Conservation (phyloP, 2,888 invertebrate genomes). For the Timandra comae region DNA sequence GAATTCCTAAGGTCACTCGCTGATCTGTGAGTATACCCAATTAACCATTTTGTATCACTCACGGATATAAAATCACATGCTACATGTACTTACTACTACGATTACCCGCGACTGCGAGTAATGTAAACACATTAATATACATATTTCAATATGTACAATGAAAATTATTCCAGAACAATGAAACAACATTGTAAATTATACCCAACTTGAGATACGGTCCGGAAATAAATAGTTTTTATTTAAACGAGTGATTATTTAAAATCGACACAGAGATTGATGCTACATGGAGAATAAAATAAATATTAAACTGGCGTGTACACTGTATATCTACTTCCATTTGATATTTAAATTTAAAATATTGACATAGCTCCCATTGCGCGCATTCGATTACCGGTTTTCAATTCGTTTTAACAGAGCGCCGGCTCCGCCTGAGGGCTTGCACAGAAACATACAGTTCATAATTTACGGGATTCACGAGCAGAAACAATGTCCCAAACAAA, state of each 20-base stretch:
- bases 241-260: constrained; percentile 32
- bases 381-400: constrained; percentile 75
- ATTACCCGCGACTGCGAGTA: no score
- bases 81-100: no score
- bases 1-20: no score
- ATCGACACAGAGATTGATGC: constrained; percentile 45
- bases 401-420: constrained; percentile 66
- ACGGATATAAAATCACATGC: no score
- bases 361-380: constrained; percentile 65
- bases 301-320: constrained; percentile 35
- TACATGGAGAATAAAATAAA: constrained; percentile 51
- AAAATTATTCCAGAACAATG: background rate
- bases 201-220: constrained; percentile 1
- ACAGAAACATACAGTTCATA: constrained; percentile 64
- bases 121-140: no score
- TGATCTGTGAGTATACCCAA: no score
- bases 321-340: constrained; percentile 44
- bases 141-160: no score
- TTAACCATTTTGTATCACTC: no score
- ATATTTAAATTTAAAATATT: constrained; percentile 74
- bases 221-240: constrained; percentile 12
- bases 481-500: constrained; percentile 66
- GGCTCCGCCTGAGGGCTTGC: constrained; percentile 58
- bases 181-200: background rate
- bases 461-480: constrained; percentile 65